phyloP scores from a whole-genome alignment of 1,140 invertebrate species.

The Parasteatoda tepidariorum region DNA sequence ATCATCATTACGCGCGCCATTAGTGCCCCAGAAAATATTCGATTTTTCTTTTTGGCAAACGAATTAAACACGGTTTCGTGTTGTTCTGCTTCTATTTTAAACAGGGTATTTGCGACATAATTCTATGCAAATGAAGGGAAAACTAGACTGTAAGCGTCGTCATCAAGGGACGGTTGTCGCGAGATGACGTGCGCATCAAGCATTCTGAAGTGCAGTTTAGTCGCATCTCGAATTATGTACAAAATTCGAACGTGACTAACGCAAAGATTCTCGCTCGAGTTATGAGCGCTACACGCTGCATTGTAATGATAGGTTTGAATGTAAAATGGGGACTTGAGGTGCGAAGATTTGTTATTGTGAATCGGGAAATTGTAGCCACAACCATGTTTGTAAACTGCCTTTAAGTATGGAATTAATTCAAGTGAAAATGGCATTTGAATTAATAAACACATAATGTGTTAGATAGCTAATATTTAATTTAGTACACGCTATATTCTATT shows the following conservation, averaged over 20 bases:
- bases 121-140: background rate
- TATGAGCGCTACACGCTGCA: too few relatives aligned
- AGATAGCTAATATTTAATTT: too few relatives aligned
- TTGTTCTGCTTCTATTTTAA: background rate
- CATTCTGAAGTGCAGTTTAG: too few relatives aligned
- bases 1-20: background rate
- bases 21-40: background rate
- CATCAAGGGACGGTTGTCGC: background rate
- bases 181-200: background rate
- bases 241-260: background rate
- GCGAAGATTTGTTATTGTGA: too few relatives aligned
- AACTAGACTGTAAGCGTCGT: background rate
- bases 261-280: background rate
- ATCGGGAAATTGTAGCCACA: too few relatives aligned
- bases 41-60: conserved; percentile 2
- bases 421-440: too few relatives aligned
- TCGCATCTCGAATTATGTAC: background rate
- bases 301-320: background rate
- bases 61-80: conserved; percentile 3
- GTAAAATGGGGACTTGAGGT: background rate
- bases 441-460: too few relatives aligned
- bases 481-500: too few relatives aligned
- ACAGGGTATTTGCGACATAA: background rate
- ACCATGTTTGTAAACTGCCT: too few relatives aligned
- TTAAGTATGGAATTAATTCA: too few relatives aligned